These are phyloP conservation scores for Smithornis capensis DNA, from an alignment of 2,113 vertebrate species.

Conservation along the genomic window DNA sequence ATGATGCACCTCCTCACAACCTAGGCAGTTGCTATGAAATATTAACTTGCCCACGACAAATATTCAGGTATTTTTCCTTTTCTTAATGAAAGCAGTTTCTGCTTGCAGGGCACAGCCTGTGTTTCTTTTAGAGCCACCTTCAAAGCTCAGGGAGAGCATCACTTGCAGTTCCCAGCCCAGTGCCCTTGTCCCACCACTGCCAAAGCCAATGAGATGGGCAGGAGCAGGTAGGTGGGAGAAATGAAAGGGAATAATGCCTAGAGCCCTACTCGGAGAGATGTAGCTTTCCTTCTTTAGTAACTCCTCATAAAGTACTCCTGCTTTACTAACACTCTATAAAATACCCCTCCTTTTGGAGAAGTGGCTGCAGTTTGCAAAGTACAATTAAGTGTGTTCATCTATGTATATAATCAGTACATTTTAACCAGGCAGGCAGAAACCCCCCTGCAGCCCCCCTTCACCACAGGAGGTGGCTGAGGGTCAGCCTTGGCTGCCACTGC, in stretches of 20 bases:
- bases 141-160: background rate
- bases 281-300: background rate
- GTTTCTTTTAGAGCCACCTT: background rate
- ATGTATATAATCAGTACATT: accelerated
- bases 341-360: background rate
- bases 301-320: background rate
- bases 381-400: accelerated
- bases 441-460: accelerated
- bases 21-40: background rate
- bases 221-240: background rate
- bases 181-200: accelerated
- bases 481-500: background rate
- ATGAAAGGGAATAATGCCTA: accelerated
- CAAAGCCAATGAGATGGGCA: accelerated
- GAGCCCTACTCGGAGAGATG: accelerated
- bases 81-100: background rate
- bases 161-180: accelerated
- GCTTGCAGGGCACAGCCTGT: background rate
- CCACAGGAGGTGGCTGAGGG: background rate
- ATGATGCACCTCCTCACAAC: background rate
- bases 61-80: background rate
- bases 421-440: accelerated
- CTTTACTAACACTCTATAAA: background rate
- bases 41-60: background rate
- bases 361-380: background rate